phyloP scores from a whole-genome alignment of 2,797 vertebrate species.

The Hyperoplus lanceolatus region DNA sequence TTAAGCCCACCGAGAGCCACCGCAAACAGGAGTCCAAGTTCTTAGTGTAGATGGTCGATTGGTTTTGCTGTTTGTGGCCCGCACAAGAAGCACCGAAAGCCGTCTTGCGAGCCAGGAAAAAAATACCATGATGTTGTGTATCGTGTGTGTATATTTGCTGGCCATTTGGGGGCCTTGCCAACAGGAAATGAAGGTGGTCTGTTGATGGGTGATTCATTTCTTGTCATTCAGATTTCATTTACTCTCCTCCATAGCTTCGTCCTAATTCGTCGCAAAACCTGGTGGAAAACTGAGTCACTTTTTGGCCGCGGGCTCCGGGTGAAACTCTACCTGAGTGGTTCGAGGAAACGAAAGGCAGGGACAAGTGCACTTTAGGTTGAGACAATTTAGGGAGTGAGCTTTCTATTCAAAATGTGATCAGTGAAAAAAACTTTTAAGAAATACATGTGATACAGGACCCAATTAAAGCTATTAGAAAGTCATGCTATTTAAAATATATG shows the following conservation, averaged over 20 bases:
- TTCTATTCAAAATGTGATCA: conserved; percentile 33
- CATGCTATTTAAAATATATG: conserved; percentile 21
- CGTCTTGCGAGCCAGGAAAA: conserved; percentile 42
- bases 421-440: conserved; percentile 15
- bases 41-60: conserved; percentile 39
- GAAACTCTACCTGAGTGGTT: conserved; percentile 61
- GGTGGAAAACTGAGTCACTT: conserved; percentile 68
- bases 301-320: conserved; percentile 49
- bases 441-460: conserved; percentile 8
- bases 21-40: conserved; percentile 34
- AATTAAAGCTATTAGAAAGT: conserved; percentile 1
- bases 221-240: conserved; percentile 66
- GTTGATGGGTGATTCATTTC: conserved; percentile 63
- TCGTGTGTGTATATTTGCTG: conserved; percentile 8
- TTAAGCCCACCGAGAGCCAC: neutral
- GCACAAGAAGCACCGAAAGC: conserved; percentile 39
- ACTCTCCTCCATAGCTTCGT: conserved; percentile 49
- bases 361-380: conserved; percentile 59
- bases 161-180: conserved; percentile 33
- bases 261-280: conserved; percentile 62
- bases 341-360: conserved; percentile 32
- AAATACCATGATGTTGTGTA: conserved; percentile 12
- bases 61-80: conserved; percentile 38
- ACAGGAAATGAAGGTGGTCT: conserved; percentile 70
- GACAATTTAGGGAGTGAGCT: conserved; percentile 24